phyloP scores from a whole-genome alignment of 2,888 invertebrate species.

The Amphipoea oculea region DNA sequence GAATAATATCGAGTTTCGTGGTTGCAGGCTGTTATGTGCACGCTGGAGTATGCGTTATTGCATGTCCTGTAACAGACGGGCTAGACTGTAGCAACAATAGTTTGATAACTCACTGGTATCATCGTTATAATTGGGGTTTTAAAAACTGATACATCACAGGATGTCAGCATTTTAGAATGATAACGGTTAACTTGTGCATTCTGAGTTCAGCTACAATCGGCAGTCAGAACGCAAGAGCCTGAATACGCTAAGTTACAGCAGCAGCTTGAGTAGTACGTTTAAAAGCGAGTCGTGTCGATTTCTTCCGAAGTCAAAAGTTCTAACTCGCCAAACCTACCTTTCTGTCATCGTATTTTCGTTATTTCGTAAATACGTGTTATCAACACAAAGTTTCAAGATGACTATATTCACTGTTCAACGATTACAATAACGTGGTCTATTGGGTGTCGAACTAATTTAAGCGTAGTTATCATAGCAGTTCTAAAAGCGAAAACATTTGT shows the following conservation, averaged over 20 bases:
- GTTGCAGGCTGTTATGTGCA: background rate
- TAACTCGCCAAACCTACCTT: background rate
- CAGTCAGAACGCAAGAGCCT: background rate
- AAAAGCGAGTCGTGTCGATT: background rate
- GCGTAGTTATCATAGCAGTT: background rate
- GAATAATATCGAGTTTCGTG: constrained; percentile 42
- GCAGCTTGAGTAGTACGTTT: background rate
- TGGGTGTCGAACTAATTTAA: background rate
- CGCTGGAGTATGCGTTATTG: too few relatives aligned
- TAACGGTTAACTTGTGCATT: background rate
- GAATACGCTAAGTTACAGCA: background rate
- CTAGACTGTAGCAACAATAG: background rate
- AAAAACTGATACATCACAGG: background rate
- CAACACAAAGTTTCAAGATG: background rate
- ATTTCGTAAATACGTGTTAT: background rate
- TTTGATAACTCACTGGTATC: background rate
- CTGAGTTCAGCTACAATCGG: background rate
- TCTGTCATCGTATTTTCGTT: background rate
- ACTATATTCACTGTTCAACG: background rate
- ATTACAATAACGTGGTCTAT: background rate
- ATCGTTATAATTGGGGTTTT: background rate
- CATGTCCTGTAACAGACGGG: background rate
- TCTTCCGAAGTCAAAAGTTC: background rate
- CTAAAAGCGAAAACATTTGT: constrained; percentile 19
- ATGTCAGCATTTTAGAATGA: background rate